Percentiles rank a stretch among this genome's conserved stretches.
phyloP scores from a whole-genome alignment of 2,797 vertebrate genomes.

The Labeo calbasu region DNA sequence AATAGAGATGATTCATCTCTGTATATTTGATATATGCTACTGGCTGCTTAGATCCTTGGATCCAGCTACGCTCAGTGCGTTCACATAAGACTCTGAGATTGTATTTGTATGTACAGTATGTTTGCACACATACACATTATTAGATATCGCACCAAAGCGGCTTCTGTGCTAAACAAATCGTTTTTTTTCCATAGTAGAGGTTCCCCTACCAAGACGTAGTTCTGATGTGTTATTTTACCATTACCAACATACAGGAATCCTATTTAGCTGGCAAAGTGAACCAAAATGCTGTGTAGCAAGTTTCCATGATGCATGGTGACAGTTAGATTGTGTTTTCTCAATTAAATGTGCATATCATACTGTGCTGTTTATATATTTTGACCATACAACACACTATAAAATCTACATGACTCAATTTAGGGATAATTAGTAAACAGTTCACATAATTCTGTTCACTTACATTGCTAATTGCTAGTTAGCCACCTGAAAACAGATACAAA shows the following conservation, averaged over 20 bases:
- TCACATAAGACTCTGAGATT: slow-evolving; percentile 23
- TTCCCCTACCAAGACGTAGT: not conserved
- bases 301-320: not conserved
- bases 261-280: not conserved
- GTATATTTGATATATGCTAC: slow-evolving; percentile 61
- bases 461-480: not conserved
- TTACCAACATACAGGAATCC: not conserved
- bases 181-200: not conserved
- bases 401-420: not conserved
- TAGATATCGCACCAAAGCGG: slow-evolving; percentile 16
- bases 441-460: not conserved
- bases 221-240: not conserved
- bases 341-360: not conserved
- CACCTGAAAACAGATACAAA: not conserved
- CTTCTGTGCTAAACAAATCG: not conserved
- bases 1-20: slow-evolving; percentile 70
- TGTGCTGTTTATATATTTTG: not conserved
- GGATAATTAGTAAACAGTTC: not conserved
- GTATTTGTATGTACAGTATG: slow-evolving; percentile 31
- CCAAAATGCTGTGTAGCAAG: not conserved
- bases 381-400: not conserved
- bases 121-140: slow-evolving; percentile 34
- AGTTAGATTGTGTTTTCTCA: not conserved
- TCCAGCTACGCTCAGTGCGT: slow-evolving; percentile 39
- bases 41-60: slow-evolving; percentile 40